phyloP scores from a whole-genome alignment of 2,888 invertebrate genomes.

The Anorthoa munda region DNA sequence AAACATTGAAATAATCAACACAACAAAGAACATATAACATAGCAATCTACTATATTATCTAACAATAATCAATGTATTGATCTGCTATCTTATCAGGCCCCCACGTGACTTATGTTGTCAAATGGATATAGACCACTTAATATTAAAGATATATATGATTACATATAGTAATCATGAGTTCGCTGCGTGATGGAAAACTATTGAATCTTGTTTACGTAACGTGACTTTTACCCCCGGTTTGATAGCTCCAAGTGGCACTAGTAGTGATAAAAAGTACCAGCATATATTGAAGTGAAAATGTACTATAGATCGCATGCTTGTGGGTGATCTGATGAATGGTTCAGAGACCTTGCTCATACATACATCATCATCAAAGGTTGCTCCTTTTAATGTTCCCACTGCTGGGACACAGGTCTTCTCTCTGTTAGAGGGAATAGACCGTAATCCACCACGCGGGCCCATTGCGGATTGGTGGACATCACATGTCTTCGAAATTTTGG shows the following conservation, averaged over 20 bases:
- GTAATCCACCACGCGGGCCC: no score
- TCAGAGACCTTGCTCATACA: neutral
- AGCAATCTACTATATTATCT: slow-evolving; percentile 46
- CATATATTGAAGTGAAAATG: slow-evolving; percentile 17
- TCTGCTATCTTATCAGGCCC: slow-evolving; percentile 32
- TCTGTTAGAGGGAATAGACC: no score
- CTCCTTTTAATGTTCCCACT: no score
- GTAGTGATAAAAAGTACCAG: slow-evolving; percentile 61
- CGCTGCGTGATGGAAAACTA: slow-evolving; percentile 57
- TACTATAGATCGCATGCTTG: neutral
- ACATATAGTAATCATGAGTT: slow-evolving; percentile 24
- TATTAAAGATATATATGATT: slow-evolving; percentile 20
- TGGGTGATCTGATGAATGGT: neutral
- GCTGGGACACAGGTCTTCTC: no score
- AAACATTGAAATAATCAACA: slow-evolving; percentile 23
- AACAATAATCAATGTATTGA: slow-evolving; percentile 51
- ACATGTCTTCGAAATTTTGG: no score
- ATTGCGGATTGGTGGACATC: no score
- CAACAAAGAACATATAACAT: slow-evolving; percentile 15
- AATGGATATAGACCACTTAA: slow-evolving; percentile 26
- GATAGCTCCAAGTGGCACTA: slow-evolving; percentile 55
- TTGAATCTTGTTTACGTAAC: slow-evolving; percentile 40
- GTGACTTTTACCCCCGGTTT: slow-evolving; percentile 50
- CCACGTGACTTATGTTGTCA: slow-evolving; percentile 40
- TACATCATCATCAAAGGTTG: no score